Evolutionary conservation across 53 echinoderm and acorn worm species (phyloP).

Genomic region (Hippasteria phrygiana): DNA sequence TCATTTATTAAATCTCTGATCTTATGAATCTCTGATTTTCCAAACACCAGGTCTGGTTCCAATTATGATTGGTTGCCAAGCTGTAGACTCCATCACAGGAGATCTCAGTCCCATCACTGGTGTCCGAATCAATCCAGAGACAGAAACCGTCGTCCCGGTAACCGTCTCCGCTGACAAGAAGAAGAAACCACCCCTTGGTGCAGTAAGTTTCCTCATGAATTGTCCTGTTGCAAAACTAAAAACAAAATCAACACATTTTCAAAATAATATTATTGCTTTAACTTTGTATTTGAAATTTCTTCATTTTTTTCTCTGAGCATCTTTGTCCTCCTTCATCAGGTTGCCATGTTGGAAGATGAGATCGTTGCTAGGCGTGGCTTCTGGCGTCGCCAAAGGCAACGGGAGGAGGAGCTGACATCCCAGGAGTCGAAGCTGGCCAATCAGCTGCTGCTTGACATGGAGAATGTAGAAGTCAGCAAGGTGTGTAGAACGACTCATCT

Average conservation of each 20-base stretch:
- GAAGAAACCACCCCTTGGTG: slow-evolving; percentile 95
- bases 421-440: slow-evolving; percentile 81
- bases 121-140: slow-evolving; percentile 89
- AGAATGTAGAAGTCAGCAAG: slow-evolving; percentile 69
- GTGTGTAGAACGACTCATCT: background rate
- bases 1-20: background rate
- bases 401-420: slow-evolving; percentile 82
- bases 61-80: slow-evolving; percentile 90
- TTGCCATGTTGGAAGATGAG: slow-evolving; percentile 96
- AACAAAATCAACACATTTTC: no score
- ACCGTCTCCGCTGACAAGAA: slow-evolving; percentile 91
- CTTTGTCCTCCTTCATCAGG: slow-evolving; percentile 31
- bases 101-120: slow-evolving; percentile 96
- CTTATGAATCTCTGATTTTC: background rate
- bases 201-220: slow-evolving; percentile 64
- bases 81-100: slow-evolving; percentile 90
- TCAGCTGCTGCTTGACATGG: slow-evolving; percentile 90
- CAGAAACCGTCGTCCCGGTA: slow-evolving; percentile 87
- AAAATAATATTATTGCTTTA: no score
- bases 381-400: slow-evolving; percentile 97
- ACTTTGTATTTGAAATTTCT: background rate
- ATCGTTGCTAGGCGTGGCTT: slow-evolving; percentile 94
- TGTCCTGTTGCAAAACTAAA: background rate
- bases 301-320: background rate
- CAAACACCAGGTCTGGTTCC: slow-evolving; percentile 81